Percentiles rank a stretch among this genome's conserved stretches.
Conservation (phyloP, 2,113 vertebrate species). For the Prolemur simus region DNA sequence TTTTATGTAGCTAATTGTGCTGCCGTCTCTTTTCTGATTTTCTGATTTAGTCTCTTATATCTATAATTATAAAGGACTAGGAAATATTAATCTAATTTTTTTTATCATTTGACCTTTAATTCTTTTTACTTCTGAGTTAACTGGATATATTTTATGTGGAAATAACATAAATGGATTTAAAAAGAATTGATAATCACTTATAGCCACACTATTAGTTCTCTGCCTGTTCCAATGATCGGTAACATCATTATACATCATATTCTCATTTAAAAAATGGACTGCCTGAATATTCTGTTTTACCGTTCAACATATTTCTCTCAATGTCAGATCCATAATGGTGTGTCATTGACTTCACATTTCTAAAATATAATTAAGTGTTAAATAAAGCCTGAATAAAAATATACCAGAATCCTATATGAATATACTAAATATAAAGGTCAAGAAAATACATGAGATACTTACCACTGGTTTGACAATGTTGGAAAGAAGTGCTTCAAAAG, state of each 20-base stretch:
- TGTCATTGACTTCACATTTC: neutral
- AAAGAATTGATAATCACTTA: neutral
- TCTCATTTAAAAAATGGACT: slow-evolving; percentile 5
- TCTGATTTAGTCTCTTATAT: neutral
- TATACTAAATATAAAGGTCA: slow-evolving; percentile 31
- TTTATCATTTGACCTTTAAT: neutral
- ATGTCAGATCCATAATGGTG: neutral
- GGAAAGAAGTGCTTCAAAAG: slow-evolving; percentile 90
- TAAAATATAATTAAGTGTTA: slow-evolving; percentile 20
- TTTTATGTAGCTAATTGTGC: neutral
- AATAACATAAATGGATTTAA: neutral
- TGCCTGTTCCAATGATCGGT: neutral
- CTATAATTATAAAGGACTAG: neutral
- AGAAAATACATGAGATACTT: slow-evolving; percentile 79
- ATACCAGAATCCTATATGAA: neutral
- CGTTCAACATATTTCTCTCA: neutral
- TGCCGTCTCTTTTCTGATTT: neutral
- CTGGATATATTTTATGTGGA: neutral
- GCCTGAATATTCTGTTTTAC: neutral
- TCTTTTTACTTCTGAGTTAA: neutral
- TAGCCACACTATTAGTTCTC: slow-evolving; percentile 13
- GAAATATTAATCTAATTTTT: neutral
- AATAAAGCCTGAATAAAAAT: slow-evolving; percentile 19
- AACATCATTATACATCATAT: neutral
- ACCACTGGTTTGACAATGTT: slow-evolving; percentile 92